Evolutionary conservation across 2,888 invertebrate genomes (phyloP), one percentile per base, ranked within the genome.

Genomic region (Lycia hirtaria): DNA sequence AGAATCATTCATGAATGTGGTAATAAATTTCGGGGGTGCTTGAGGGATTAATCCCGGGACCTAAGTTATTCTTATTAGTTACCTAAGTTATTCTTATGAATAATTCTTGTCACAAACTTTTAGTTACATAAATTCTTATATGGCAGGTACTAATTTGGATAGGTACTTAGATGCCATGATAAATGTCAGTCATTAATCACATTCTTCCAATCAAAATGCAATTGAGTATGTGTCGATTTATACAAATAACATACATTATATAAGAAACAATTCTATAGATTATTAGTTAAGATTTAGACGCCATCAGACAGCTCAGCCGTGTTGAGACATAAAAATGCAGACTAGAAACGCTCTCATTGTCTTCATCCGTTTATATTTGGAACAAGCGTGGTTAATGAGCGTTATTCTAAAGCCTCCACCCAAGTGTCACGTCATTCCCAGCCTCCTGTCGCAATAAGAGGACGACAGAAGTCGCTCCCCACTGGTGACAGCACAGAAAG

Each of bases 401-500:
- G 15, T 28, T 19, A 45, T 15, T 43, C 35, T 33, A 20, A 20
- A 22, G 35, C 38, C 14, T 51, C 33, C 45, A 40, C 56, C 43
- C 37, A 44, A 47, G 33, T 28, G 38, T 35, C 50, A 33, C 56
- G 50, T 50, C 44, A 50, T 40, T 55, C 47, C 55, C 43, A 24
- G 41, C 19, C 57, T 52, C 57, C 40, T 56, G 53, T 56, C 49
- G 53, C 54, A 53, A 51, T 47, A 45, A 17, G 60, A 67, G 62
- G 62, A 61, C 56, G 49, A 62, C 24, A 5, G 5, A 22, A 12
- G 67, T 60, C 67, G 75, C 79, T 85, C 90, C 90, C 89, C 90
- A 88, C 90, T 90, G 88, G 74, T 65, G 75, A 71, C 72, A 71
- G 77, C 49, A 47, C 64, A 80, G 87, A 91, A 91, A 90, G 91